Evolutionary conservation across 1,140 invertebrate species (phyloP).

Genomic region (Caerostris extrusa): DNA sequence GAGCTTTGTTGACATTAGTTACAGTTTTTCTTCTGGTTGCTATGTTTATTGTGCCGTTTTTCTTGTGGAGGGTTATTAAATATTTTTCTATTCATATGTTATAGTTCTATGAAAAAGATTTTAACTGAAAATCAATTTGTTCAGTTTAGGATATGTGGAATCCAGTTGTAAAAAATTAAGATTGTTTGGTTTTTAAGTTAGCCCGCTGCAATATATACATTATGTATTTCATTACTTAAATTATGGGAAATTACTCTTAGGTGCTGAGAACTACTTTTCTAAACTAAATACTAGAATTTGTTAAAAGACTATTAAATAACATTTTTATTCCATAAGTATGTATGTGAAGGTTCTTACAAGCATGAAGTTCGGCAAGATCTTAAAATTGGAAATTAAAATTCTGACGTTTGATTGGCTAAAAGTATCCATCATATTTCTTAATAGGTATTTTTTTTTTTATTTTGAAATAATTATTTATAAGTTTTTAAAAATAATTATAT

Average conservation of each 20-base stretch:
- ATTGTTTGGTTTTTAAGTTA: too few species aligned
- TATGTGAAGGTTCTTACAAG: neutral
- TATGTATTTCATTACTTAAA: too few species aligned
- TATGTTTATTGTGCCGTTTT: neutral
- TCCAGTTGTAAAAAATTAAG: too few species aligned
- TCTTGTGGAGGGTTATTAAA: neutral
- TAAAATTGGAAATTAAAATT: neutral
- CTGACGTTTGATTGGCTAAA: neutral
- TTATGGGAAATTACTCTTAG: too few species aligned
- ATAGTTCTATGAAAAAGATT: too few species aligned
- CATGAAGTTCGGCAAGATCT: neutral
- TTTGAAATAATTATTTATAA: too few species aligned
- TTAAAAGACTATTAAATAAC: neutral
- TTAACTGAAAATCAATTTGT: too few species aligned
- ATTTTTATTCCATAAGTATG: neutral
- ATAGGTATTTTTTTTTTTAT: neutral
- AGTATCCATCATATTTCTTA: neutral
- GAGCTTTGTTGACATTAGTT: neutral
- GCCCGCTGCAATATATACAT: too few species aligned
- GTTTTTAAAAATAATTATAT: too few species aligned
- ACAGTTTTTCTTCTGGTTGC: constrained; percentile 3
- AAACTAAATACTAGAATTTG: too few species aligned
- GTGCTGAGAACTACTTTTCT: too few species aligned
- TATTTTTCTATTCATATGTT: neutral
- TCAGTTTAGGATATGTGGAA: too few species aligned